Conservation (phyloP, 2,888 invertebrate genomes). For the Cheilosia vernalis region DNA sequence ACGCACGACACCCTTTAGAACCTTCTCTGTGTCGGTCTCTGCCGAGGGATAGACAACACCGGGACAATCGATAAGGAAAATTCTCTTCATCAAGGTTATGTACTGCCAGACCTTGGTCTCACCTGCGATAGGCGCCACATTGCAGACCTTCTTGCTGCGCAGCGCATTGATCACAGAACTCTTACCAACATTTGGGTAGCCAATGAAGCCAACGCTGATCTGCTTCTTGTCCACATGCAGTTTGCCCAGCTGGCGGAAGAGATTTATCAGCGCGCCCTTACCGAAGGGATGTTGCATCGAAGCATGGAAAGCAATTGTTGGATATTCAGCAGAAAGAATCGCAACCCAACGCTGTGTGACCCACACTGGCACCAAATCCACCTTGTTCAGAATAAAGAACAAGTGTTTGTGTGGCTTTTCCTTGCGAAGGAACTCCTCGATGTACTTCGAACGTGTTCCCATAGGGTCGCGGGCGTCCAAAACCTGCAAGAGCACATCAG, state of each 20-base stretch:
- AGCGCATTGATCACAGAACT: conserved; percentile 99
- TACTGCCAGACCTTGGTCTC: conserved; percentile 99
- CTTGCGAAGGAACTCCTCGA: conserved; percentile 95
- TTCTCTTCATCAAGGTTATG: conserved; percentile 97
- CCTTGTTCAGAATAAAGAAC: conserved; percentile 98
- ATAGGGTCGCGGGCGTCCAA: conserved; percentile 98
- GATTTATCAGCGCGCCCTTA: conserved; percentile 97
- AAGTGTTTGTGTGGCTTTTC: conserved; percentile 99
- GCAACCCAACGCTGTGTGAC: conserved; percentile 99
- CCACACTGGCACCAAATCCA: conserved; percentile 98
- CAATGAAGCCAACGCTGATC: conserved; percentile 99
- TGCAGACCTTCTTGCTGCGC: conserved; percentile 98
- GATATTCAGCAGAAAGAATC: conserved; percentile 96
- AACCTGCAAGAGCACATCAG: conserved; percentile 98
- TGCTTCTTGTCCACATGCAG: conserved; percentile 98
- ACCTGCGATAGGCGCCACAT: conserved; percentile 99
- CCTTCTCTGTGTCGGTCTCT: conserved; percentile 96
- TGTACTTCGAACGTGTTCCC: conserved; percentile 96
- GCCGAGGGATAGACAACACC: conserved; percentile 99
- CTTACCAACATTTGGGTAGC: conserved; percentile 99
- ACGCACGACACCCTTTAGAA: conserved; percentile 98
- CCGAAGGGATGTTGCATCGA: conserved; percentile 99
- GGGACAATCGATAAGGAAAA: conserved; percentile 99
- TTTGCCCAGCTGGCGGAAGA: conserved; percentile 97
- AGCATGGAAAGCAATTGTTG: conserved; percentile 99